Percentiles rank a stretch among this genome's conserved stretches.
These are phyloP conservation scores for Montipora cactus DNA, from an alignment of 64 coral and sea anemone species.

Conservation along the genomic window DNA sequence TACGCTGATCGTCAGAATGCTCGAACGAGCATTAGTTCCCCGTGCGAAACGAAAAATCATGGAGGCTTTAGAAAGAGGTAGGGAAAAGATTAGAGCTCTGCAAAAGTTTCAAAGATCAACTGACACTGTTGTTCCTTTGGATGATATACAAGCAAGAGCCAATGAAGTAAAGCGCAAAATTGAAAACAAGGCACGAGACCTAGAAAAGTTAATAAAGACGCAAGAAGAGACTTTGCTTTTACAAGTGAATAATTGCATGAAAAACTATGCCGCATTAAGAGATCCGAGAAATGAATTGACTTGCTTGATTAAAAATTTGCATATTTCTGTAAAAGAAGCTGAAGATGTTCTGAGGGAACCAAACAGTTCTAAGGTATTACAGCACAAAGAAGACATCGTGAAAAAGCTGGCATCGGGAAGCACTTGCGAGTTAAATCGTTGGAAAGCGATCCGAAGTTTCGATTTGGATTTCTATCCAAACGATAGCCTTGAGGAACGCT, in stretches of 20 bases:
- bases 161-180: constrained; percentile 4
- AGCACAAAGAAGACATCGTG: constrained; percentile 63
- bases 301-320: constrained; percentile 22
- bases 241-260: constrained; percentile 55
- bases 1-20: constrained; percentile 74
- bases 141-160: neutral
- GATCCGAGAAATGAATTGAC: constrained; percentile 43
- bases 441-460: neutral
- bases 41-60: constrained; percentile 54
- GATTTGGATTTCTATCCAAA: constrained; percentile 29
- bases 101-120: neutral
- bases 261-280: constrained; percentile 10
- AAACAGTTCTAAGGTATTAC: constrained; percentile 45
- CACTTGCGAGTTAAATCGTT: neutral
- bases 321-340: constrained; percentile 24
- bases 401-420: constrained; percentile 23
- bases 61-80: constrained; percentile 71
- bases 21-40: constrained; percentile 68
- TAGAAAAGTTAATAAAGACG: neutral
- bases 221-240: constrained; percentile 60
- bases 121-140: neutral
- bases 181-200: neutral
- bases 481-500: constrained; percentile 5
- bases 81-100: constrained; percentile 34
- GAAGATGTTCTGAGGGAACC: constrained; percentile 59